These are phyloP conservation scores for Macroteleia sp. DNA, from an alignment of 2,888 invertebrate genomes.

Conservation along the genomic window DNA sequence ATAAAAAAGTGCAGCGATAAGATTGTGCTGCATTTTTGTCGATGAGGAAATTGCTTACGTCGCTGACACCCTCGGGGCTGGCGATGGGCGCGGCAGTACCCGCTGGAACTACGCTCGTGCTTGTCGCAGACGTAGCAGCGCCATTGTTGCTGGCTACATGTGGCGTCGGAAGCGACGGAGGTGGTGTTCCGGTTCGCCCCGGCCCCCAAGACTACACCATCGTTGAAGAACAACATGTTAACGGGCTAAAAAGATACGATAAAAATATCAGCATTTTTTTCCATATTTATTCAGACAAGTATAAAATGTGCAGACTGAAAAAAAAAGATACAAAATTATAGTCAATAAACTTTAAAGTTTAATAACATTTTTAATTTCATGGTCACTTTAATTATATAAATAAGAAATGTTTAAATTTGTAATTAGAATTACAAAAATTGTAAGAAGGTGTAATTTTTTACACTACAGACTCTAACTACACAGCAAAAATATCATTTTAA, in stretches of 20 bases:
- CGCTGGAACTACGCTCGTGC: slow-evolving; percentile 70
- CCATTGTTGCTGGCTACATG: slow-evolving; percentile 73
- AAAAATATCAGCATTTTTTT: slow-evolving; percentile 14
- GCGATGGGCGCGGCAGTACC: slow-evolving; percentile 83
- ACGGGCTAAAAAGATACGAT: slow-evolving; percentile 82
- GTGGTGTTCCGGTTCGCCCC: slow-evolving; percentile 77
- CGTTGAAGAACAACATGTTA: slow-evolving; percentile 85
- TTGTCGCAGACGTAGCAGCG: slow-evolving; percentile 72
- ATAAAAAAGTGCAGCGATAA: slow-evolving; percentile 33
- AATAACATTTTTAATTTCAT: too few relatives aligned
- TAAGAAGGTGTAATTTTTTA: too few relatives aligned
- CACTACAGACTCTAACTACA: too few relatives aligned
- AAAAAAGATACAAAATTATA: too few relatives aligned
- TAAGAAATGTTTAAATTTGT: too few relatives aligned
- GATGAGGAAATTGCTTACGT: slow-evolving; percentile 73
- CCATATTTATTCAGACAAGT: neutral
- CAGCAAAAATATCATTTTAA: too few relatives aligned
- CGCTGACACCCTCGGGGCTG: slow-evolving; percentile 84
- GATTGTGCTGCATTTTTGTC: slow-evolving; percentile 26
- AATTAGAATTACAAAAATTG: too few relatives aligned
- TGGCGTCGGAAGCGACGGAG: slow-evolving; percentile 74
- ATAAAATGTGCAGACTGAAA: neutral
- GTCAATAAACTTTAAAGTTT: too few relatives aligned
- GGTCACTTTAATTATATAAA: too few relatives aligned
- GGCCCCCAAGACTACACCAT: slow-evolving; percentile 85